A percentile compares a stretch with the other conserved stretches of the same genome.
Evolutionary conservation across 2,888 invertebrate species (phyloP).

Genomic region (Arrhopalites spinosus): DNA sequence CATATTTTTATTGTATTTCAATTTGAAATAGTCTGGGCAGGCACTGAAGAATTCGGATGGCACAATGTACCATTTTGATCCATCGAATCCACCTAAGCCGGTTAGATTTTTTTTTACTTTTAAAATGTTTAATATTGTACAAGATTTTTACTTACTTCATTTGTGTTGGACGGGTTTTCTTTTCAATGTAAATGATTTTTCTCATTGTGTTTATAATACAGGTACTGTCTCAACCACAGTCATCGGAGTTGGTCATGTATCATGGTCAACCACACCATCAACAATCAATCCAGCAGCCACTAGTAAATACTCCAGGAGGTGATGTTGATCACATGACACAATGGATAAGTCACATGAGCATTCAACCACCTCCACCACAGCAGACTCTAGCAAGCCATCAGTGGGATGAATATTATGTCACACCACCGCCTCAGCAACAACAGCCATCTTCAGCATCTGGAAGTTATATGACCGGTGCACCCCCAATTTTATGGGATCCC

Average conservation of each 20-base stretch:
- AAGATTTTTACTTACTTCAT: no score
- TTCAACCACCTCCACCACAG: constrained; percentile 25
- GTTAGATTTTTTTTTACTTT: no score
- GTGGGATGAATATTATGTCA: constrained; percentile 36
- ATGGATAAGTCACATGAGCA: constrained; percentile 36
- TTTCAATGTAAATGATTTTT: no score
- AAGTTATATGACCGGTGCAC: constrained; percentile 24
- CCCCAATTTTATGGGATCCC: constrained; percentile 33
- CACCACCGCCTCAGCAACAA: constrained; percentile 21
- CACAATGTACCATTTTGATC: constrained; percentile 76
- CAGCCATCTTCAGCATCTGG: constrained; percentile 4
- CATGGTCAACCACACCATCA: constrained; percentile 17
- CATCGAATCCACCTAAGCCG: constrained; percentile 67
- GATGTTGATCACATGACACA: constrained; percentile 34
- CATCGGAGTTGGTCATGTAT: constrained; percentile 29
- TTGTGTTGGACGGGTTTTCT: no score
- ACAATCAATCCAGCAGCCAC: constrained; percentile 13
- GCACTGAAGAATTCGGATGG: constrained; percentile 78
- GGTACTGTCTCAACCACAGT: constrained; percentile 23
- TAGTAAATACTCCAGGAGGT: constrained; percentile 29
- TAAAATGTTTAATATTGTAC: no score
- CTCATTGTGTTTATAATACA: no score
- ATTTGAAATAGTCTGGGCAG: constrained; percentile 68
- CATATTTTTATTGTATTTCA: not conserved
- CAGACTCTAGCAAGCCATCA: constrained; percentile 18